Evolutionary conservation across 1,140 invertebrate genomes (phyloP).

Genomic region (Caenorhabditis briggsae): DNA sequence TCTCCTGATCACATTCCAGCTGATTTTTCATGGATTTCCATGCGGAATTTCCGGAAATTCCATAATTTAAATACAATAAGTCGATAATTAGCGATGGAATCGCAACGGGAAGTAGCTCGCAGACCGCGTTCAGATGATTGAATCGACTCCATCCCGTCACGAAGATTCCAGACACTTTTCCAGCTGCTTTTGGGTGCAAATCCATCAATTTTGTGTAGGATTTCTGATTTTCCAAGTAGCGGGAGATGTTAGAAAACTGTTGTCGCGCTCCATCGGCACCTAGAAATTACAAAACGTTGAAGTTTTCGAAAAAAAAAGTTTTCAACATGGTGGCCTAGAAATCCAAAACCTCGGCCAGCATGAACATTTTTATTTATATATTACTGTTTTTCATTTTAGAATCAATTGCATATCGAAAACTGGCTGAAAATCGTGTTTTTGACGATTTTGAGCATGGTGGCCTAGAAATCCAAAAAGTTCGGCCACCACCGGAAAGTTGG

Average conservation of each 20-base stretch:
- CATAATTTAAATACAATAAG: conserved; percentile 48
- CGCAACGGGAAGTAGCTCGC: conserved; percentile 87
- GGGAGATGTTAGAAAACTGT: conserved; percentile 67
- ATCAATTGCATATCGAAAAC: too few relatives aligned
- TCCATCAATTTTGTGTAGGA: conserved; percentile 73
- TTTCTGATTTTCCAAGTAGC: conserved; percentile 75
- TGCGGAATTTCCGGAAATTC: neutral
- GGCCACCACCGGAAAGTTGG: too few relatives aligned
- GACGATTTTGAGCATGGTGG: too few relatives aligned
- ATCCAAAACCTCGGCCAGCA: too few relatives aligned
- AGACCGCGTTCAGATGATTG: conserved; percentile 91
- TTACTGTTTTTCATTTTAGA: too few relatives aligned
- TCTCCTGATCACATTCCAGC: conserved; percentile 48
- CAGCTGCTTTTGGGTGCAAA: conserved; percentile 15
- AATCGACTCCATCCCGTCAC: conserved; percentile 80
- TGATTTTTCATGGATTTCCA: conserved; percentile 55
- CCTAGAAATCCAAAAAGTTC: too few relatives aligned
- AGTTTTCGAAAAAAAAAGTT: too few relatives aligned
- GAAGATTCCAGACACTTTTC: conserved; percentile 70
- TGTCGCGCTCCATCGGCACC: conserved; percentile 57
- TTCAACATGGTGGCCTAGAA: too few relatives aligned
- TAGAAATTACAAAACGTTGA: neutral
- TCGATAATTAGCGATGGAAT: conserved; percentile 84
- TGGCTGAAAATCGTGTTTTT: too few relatives aligned
- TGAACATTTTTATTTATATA: too few relatives aligned